Evolutionary conservation across 2,113 vertebrate genomes (phyloP).

Genomic region (Pedionomus torquatus): DNA sequence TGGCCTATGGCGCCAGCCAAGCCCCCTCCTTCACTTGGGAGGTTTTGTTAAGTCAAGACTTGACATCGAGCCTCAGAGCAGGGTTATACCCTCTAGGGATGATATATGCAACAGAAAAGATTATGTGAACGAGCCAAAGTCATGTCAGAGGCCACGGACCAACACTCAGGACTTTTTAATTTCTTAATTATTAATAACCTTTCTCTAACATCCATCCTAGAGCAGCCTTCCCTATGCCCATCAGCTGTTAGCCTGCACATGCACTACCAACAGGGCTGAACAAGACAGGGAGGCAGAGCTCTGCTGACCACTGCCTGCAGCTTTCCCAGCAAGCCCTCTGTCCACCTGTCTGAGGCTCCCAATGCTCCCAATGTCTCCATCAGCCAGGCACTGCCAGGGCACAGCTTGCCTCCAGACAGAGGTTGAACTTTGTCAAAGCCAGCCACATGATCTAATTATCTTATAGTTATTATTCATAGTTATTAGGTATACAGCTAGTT

Average conservation of each 20-base stretch:
- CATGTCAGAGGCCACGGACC: not conserved
- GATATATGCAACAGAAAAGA: not conserved
- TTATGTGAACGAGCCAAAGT: not conserved
- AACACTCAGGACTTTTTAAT: not conserved
- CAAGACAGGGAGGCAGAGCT: not conserved
- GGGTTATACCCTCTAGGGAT: not conserved
- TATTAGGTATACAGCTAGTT: not conserved
- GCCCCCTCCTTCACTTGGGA: not conserved
- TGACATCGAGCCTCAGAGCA: not conserved
- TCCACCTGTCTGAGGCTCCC: accelerated
- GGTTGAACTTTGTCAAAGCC: not conserved
- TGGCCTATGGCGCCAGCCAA: not conserved
- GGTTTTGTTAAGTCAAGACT: not conserved
- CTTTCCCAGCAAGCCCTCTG: not conserved
- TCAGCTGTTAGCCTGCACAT: not conserved
- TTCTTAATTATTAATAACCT: not conserved
- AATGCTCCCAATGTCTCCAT: accelerated
- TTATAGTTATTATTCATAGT: not conserved
- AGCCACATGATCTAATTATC: not conserved
- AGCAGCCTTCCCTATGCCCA: not conserved
- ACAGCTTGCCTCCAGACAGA: not conserved
- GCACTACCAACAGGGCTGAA: not conserved
- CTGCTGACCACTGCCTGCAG: not conserved
- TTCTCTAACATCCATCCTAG: not conserved
- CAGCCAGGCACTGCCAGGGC: not conserved